Evolutionary conservation across 1,140 invertebrate species (phyloP).

Genomic region (Panagrolaimus sp.): DNA sequence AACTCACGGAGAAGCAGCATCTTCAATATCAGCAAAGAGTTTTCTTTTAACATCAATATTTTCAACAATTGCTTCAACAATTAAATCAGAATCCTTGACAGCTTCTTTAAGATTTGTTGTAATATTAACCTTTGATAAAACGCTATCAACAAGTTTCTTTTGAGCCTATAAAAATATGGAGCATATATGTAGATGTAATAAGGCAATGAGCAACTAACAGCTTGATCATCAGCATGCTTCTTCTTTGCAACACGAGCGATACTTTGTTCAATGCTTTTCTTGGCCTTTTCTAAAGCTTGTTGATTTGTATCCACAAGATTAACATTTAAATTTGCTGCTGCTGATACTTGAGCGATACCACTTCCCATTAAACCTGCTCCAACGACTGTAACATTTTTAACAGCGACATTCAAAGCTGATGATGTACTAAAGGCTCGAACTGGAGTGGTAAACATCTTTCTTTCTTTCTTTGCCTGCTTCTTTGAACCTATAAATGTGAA

Average conservation of each 20-base stretch:
- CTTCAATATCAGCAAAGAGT: conserved; percentile 31
- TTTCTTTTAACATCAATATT: conserved; percentile 50
- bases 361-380: conserved; percentile 80
- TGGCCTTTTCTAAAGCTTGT: conserved; percentile 68
- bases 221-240: conserved; percentile 65
- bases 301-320: conserved; percentile 70
- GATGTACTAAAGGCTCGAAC: conserved; percentile 9
- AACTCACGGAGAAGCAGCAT: neutral
- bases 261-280: conserved; percentile 67
- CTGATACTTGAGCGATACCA: conserved; percentile 79
- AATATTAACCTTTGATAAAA: conserved; percentile 68
- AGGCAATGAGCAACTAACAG: too few species aligned
- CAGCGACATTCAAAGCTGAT: conserved; percentile 41
- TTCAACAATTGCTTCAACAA: conserved; percentile 55
- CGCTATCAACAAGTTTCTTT: conserved; percentile 67
- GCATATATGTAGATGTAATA: too few species aligned
- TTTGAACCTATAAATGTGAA: too few species aligned
- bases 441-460: too few species aligned
- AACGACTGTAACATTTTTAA: conserved; percentile 77
- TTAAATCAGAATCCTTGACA: conserved; percentile 52
- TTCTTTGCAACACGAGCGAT: conserved; percentile 73
- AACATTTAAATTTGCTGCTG: conserved; percentile 71
- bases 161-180: conserved; percentile 60
- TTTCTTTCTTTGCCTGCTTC: too few species aligned
- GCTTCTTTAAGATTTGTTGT: conserved; percentile 64